These are phyloP conservation scores for Hemiprocne comata DNA, from an alignment of 2,113 vertebrate species.

Conservation along the genomic window DNA sequence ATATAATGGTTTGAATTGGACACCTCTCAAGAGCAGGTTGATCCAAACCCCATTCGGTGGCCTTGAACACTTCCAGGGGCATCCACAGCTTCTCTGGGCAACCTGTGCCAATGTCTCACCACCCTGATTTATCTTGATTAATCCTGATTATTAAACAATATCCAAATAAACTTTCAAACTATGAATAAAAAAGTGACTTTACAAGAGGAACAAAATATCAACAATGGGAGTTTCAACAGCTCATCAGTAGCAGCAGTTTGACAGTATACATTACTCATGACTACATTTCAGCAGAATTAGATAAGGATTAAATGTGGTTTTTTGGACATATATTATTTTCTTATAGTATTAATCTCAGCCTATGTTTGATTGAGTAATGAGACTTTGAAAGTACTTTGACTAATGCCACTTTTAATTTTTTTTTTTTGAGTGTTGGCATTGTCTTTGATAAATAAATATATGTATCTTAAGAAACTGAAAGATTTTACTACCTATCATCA, in stretches of 20 bases:
- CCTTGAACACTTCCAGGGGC: too few relatives aligned
- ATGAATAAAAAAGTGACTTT: neutral
- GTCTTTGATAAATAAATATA: neutral
- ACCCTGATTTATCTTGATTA: too few relatives aligned
- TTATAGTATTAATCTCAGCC: neutral
- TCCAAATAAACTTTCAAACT: fast-evolving
- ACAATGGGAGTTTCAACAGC: neutral
- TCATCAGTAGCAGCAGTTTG: fast-evolving
- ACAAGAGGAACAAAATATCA: neutral
- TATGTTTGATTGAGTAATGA: neutral
- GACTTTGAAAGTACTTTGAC: neutral
- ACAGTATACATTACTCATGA: neutral
- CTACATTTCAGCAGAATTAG: neutral
- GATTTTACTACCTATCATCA: neutral
- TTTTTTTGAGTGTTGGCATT: fast-evolving
- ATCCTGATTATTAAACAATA: too few relatives aligned
- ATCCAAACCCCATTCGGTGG: too few relatives aligned
- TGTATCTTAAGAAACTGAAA: neutral
- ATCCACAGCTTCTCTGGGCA: too few relatives aligned
- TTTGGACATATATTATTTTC: neutral
- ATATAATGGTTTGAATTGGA: too few relatives aligned
- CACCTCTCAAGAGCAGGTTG: too few relatives aligned
- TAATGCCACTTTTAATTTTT: neutral
- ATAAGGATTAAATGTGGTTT: neutral
- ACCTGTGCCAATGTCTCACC: too few relatives aligned